Conservation (phyloP, 2,797 vertebrate genomes). For the Pampus argenteus region DNA sequence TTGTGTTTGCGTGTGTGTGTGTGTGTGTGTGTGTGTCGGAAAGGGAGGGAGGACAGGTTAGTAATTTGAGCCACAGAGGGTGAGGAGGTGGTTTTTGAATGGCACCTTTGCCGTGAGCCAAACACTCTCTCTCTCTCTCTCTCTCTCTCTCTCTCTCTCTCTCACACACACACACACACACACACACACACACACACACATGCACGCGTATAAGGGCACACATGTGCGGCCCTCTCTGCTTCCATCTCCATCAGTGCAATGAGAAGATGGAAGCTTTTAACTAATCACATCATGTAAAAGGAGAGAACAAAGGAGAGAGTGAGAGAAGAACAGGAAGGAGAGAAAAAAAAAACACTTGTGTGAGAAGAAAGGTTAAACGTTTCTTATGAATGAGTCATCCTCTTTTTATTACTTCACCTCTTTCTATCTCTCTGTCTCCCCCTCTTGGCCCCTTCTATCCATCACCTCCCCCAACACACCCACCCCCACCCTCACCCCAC, state of each 20-base stretch:
- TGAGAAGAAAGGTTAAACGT: slow-evolving; percentile 54
- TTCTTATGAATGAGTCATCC: slow-evolving; percentile 62
- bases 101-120: slow-evolving; percentile 29
- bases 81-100: slow-evolving; percentile 45
- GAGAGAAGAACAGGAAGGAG: slow-evolving; percentile 27
- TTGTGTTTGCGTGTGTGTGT: slow-evolving; percentile 12
- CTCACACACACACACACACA: slow-evolving; percentile 11
- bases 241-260: slow-evolving; percentile 46
- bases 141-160: too few relatives aligned
- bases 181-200: not conserved
- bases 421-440: slow-evolving; percentile 51
- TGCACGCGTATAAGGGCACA: slow-evolving; percentile 6
- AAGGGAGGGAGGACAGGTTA: slow-evolving; percentile 21
- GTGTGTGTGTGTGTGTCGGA: not conserved
- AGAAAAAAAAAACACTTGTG: slow-evolving; percentile 21
- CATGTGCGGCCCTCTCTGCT: slow-evolving; percentile 19
- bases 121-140: too few relatives aligned
- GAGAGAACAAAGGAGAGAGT: slow-evolving; percentile 44
- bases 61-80: slow-evolving; percentile 26
- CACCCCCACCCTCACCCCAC: slow-evolving; percentile 18
- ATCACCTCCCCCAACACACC: not conserved
- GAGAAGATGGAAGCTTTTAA: slow-evolving; percentile 67
- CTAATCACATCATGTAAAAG: slow-evolving; percentile 67
- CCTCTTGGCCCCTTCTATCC: slow-evolving; percentile 24
- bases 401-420: slow-evolving; percentile 38